Evolutionary conservation across 2,797 vertebrate genomes (phyloP).

Genomic region (Rhincodon typus): DNA sequence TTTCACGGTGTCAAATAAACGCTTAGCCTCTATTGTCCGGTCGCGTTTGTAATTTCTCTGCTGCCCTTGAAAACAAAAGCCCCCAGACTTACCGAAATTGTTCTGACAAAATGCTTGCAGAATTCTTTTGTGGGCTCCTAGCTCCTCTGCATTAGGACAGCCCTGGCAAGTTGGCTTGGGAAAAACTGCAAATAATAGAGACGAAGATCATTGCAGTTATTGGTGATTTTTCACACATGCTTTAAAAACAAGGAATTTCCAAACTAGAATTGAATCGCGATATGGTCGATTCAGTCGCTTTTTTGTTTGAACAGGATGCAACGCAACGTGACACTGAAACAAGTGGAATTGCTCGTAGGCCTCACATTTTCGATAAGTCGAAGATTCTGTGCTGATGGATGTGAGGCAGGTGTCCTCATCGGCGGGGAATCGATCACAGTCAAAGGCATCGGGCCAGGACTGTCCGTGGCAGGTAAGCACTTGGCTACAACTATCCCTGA

Average conservation of each 20-base stretch:
- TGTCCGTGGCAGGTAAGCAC: constrained; percentile 72
- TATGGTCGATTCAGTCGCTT: too few species aligned
- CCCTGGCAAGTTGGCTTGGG: constrained; percentile 74
- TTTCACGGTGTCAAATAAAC: neutral
- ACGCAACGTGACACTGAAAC: neutral
- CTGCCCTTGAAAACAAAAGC: too few species aligned
- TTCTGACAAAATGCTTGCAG: constrained; percentile 68
- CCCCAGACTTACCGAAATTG: constrained; percentile 68
- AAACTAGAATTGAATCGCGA: neutral
- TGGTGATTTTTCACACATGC: too few species aligned
- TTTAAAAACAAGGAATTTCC: neutral
- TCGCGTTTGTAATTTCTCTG: neutral
- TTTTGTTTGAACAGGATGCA: too few species aligned
- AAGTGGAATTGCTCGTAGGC: neutral
- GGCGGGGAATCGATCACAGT: constrained; percentile 70
- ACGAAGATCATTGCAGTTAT: neutral
- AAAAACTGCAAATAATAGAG: constrained; percentile 54
- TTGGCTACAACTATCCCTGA: constrained; percentile 71
- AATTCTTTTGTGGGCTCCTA: constrained; percentile 59
- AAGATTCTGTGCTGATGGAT: constrained; percentile 57
- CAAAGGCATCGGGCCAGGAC: constrained; percentile 67
- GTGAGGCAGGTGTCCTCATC: constrained; percentile 75
- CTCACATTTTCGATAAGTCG: neutral
- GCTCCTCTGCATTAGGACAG: constrained; percentile 69
- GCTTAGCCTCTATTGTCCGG: neutral